Evolutionary conservation across 2,888 invertebrate species (phyloP), one percentile per base, ranked within the genome.

Genomic region (Tribolium freemani): DNA sequence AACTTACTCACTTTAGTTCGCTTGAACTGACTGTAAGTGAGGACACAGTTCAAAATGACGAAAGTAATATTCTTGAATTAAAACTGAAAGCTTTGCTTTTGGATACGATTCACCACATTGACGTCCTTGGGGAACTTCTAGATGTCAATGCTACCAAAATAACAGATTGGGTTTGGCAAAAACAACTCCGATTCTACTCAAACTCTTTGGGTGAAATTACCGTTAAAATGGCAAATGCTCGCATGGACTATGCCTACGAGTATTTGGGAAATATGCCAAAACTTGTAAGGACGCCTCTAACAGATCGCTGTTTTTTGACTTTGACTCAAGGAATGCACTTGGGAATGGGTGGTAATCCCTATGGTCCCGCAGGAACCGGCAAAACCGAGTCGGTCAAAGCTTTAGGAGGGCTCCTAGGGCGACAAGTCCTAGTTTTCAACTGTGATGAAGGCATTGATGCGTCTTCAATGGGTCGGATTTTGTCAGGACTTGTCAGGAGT

Each of bases 301-400:
- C 99, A 11, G 98, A 99, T 86, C 96, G 97, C 84, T 99, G 99
- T 85, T 99, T 98, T 87, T 89, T 99, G 69, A 98, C 99, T 50
- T 88, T 99, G 71, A 98, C 98, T 5, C 99, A 99, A 89, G 96
- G 97, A 1, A 93, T 99, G 91, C 93, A 95, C 83, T 92, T 99
- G 87, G 99, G 99, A 0, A 89, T 99, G 78, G 98, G 99, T 69
- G 99, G 99, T 5, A 99, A 99, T 88, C 99, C 99, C 0, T 99
- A 98, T 82, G 99, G 99, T 0, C 99, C 99, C 0, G 99, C 99
- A 13, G 99, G 99, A 67, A 99, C 99, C 0, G 99, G 99, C 0
- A 99, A 99, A 88, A 99, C 99, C 0, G 99, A 99, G 87, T 97
- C 98, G 16, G 97, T 99, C 0, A 99, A 99, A 88, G 97, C 98